Conservation (phyloP, 1,140 invertebrate species). For the Lineus longissimus region DNA sequence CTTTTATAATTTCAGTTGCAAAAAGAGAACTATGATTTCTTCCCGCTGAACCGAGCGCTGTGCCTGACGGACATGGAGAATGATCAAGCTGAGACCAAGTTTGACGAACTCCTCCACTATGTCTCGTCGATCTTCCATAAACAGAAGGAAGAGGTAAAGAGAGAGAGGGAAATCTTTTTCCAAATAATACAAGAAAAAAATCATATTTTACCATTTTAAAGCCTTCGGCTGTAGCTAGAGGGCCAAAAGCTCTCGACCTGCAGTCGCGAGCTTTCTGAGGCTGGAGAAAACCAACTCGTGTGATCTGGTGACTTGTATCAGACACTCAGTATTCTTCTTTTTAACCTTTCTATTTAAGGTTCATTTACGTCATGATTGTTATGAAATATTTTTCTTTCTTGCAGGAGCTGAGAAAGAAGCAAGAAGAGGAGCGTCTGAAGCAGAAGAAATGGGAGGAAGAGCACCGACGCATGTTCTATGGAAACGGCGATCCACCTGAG, state of each 20-base stretch:
- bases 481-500: neutral
- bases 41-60: constrained; percentile 51
- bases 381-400: constrained; percentile 9
- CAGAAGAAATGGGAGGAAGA: constrained; percentile 48
- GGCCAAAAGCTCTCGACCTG: too few relatives aligned
- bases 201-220: too few relatives aligned
- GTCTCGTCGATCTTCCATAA: constrained; percentile 47
- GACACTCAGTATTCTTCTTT: neutral
- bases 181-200: too few relatives aligned
- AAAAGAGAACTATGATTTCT: constrained; percentile 51
- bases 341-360: neutral
- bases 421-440: constrained; percentile 44
- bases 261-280: too few relatives aligned
- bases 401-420: constrained; percentile 46
- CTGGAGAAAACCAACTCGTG: too few relatives aligned
- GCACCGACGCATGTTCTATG: constrained; percentile 24
- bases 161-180: too few relatives aligned
- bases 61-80: constrained; percentile 44
- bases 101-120: constrained; percentile 43
- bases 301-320: neutral
- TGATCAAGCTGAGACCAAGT: constrained; percentile 46
- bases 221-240: too few relatives aligned
- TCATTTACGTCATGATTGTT: neutral
- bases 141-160: constrained; percentile 46
- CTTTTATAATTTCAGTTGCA: constrained; percentile 26